Evolutionary conservation across 2,797 vertebrate species (phyloP).

Genomic region (Cottoperca gobio): DNA sequence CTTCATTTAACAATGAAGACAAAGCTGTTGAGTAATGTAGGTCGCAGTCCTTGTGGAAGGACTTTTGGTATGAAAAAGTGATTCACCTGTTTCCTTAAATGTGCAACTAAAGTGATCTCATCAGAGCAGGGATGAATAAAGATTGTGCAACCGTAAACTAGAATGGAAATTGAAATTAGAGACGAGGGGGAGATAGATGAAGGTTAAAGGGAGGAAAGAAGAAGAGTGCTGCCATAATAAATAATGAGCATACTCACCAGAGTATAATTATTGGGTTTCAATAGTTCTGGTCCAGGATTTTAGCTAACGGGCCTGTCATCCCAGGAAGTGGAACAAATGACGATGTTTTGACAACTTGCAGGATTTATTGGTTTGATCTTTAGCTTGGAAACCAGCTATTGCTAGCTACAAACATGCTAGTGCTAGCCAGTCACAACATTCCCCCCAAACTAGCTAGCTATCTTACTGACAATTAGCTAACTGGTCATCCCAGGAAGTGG

Average conservation of each 20-base stretch:
- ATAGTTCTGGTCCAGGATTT: not conserved
- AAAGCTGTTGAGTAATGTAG: constrained; percentile 2
- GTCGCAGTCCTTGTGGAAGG: not conserved
- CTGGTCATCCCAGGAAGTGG: no score
- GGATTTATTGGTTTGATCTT: not conserved
- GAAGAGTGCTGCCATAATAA: not conserved
- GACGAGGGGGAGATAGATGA: not conserved
- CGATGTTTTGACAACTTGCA: not conserved
- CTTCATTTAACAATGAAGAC: constrained; percentile 10
- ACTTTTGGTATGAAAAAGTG: not conserved
- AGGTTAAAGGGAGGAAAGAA: constrained; percentile 2
- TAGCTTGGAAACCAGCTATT: not conserved
- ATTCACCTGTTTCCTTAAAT: not conserved
- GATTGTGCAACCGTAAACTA: not conserved
- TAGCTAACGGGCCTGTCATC: no score
- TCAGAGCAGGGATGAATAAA: not conserved
- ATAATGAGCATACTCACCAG: not conserved
- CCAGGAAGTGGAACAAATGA: not conserved
- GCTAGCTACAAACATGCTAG: not conserved
- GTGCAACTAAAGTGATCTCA: not conserved
- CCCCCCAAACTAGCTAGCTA: not conserved
- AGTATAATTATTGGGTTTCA: not conserved
- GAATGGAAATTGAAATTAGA: not conserved
- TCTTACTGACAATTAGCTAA: no score
- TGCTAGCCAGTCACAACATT: not conserved